These are phyloP conservation scores for Littorina saxatilis DNA, from an alignment of 1,140 invertebrate species.

Conservation along the genomic window DNA sequence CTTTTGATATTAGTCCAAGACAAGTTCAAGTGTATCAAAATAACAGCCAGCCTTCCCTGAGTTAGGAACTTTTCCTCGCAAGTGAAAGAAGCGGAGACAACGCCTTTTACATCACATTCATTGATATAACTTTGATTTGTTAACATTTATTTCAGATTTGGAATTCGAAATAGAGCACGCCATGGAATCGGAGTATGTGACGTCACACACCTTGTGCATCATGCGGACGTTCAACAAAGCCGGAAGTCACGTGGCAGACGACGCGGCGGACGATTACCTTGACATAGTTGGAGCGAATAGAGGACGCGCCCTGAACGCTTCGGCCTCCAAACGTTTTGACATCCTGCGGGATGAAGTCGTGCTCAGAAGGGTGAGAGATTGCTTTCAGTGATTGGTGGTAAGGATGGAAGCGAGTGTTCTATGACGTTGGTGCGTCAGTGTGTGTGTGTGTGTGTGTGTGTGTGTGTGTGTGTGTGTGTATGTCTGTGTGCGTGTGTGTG, in stretches of 20 bases:
- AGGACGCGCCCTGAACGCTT: constrained; percentile 34
- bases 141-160: constrained; percentile 55
- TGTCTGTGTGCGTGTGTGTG: neutral
- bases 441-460: no score
- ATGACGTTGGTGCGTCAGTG: no score
- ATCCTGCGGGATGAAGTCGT: constrained; percentile 44
- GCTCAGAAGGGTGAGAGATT: constrained; percentile 41
- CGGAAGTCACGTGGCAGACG: constrained; percentile 52
- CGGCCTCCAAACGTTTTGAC: constrained; percentile 37
- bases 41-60: no score
- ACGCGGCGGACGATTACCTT: constrained; percentile 52
- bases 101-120: no score
- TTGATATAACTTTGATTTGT: no score
- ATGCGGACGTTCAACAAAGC: constrained; percentile 58
- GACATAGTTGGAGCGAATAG: constrained; percentile 44
- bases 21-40: no score
- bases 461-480: no score
- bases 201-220: constrained; percentile 55
- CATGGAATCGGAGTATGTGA: constrained; percentile 46
- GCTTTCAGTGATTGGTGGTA: no score
- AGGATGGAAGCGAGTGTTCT: no score
- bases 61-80: no score
- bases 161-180: constrained; percentile 62
- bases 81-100: no score
- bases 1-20: no score